phyloP scores from a whole-genome alignment of 2,888 invertebrate species.

The Micoletzkya japonica region DNA sequence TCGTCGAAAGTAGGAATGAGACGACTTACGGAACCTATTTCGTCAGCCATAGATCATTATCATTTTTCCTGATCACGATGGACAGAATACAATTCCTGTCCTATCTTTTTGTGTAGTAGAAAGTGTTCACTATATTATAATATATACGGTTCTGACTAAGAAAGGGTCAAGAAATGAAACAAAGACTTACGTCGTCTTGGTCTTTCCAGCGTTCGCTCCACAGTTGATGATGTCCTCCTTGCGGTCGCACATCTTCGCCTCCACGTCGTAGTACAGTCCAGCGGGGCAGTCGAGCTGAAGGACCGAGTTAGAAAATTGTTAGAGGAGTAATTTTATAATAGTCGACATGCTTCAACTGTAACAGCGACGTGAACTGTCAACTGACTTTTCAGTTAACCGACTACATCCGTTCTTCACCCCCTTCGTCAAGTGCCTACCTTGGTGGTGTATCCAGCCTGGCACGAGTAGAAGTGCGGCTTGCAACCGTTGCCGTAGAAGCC shows the following conservation, averaged over 20 bases:
- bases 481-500: conserved; percentile 25
- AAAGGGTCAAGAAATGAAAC: too few species aligned
- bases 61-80: not conserved
- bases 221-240: conserved; percentile 19
- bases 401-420: too few species aligned
- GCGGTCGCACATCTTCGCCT: conserved; percentile 10
- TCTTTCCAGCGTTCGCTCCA: too few species aligned
- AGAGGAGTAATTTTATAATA: too few species aligned
- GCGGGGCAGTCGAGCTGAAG: conserved; percentile 14
- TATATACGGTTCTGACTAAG: too few species aligned
- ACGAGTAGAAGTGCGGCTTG: conserved; percentile 21
- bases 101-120: not conserved
- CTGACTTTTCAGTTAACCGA: too few species aligned
- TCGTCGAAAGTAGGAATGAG: too few species aligned
- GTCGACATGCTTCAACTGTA: not conserved
- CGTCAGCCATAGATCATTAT: not conserved
- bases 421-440: not conserved
- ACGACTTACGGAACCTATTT: too few species aligned
- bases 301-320: not conserved
- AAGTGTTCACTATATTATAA: too few species aligned
- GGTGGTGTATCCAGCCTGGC: conserved; percentile 7
- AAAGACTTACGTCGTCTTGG: too few species aligned
- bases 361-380: too few species aligned
- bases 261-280: conserved; percentile 19
- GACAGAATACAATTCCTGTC: not conserved